Base-by-base conservation (phyloP, 2,888 invertebrate species). In the Mythimna lalbum region DNA sequence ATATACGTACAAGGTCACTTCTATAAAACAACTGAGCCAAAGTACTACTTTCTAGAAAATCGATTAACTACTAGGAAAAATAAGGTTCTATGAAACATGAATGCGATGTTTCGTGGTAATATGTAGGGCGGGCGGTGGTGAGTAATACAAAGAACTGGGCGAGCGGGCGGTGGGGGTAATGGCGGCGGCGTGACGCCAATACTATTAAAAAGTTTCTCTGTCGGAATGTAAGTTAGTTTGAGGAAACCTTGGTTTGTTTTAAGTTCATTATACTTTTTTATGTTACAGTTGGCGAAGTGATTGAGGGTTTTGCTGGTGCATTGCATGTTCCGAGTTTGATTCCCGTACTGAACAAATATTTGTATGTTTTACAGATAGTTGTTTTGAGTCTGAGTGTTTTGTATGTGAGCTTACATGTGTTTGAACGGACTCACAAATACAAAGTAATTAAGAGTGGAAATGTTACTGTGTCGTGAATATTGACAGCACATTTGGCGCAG, bases 121-220 rank as follows among this genome's bases (percentile, higher is more conserved):
- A 68, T 56, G 55, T 77, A 63, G 76, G 62, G 65, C 63, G 56
- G 60, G 47, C 52, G 39, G 31, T 19, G 53, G 57, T 81, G 81
- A 81, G 47, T 78, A 65, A 75, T 69, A 63, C 59, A 55, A 12
- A 49, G 63, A 57, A 31, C 27, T 64, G 66, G 81, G 72, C 69
- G 81, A 76, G 80, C 64, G 73, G 83, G 60, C 69, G 64, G 27
- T 27, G 66, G 39, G 39, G 1, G 12, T 43, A 43, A 1, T 9
- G 43, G 4, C 53, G 69, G 55, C 62, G 70, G 55, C 65, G 39
- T 50, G 47, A 76, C 57, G 36, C 56, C 47, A 9, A 64, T 17
- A 47, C 6, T 43, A 66, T 65, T 65, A 67, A 56, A 74, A 76
- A 52, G 31, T 66, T 72, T 33, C 0, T 21, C 5, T 36, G 9